Percentiles rank a stretch among this genome's conserved stretches.
phyloP scores from a whole-genome alignment of 2,113 vertebrate genomes.

The Leiothrix lutea region DNA sequence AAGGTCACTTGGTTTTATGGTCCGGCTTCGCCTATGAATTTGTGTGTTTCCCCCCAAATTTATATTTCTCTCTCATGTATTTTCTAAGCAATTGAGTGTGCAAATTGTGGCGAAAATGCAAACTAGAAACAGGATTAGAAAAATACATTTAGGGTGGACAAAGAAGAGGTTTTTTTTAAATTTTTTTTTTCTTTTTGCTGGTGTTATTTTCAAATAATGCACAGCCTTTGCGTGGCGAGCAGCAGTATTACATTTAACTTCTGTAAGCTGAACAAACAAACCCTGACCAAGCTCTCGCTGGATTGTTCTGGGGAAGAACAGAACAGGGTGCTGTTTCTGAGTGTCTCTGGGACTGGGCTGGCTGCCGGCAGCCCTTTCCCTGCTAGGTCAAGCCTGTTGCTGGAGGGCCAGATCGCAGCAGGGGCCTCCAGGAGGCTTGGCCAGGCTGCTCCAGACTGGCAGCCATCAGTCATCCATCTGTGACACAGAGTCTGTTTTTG shows the following conservation, averaged over 20 bases:
- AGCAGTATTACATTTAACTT: conserved; percentile 49
- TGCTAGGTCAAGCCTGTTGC: conserved; percentile 72
- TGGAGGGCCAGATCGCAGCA: conserved; percentile 70
- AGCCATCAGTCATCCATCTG: conserved; percentile 82
- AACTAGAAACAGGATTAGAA: background rate
- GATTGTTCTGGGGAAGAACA: conserved; percentile 43
- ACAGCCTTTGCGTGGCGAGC: conserved; percentile 20
- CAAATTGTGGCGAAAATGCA: background rate
- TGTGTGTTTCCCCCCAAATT: background rate
- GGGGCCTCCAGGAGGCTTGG: conserved; percentile 68
- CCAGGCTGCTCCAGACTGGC: conserved; percentile 75
- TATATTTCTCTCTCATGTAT: background rate
- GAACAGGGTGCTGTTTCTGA: conserved; percentile 67
- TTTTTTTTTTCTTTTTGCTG: background rate
- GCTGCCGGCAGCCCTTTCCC: conserved; percentile 72
- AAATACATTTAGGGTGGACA: background rate
- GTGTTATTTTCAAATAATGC: background rate
- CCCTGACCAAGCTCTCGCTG: conserved; percentile 22
- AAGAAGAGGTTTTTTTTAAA: background rate
- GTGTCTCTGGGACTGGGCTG: conserved; percentile 77
- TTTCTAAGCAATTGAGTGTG: background rate
- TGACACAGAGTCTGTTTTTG: conserved; percentile 78
- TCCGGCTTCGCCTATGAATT: background rate
- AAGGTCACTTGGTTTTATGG: conserved; percentile 53
- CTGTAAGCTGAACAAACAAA: conserved; percentile 66